A percentile compares a stretch with the other conserved stretches of the same genome.
Evolutionary conservation across 2,797 vertebrate genomes (phyloP).

Genomic region (Chelmon rostratus): DNA sequence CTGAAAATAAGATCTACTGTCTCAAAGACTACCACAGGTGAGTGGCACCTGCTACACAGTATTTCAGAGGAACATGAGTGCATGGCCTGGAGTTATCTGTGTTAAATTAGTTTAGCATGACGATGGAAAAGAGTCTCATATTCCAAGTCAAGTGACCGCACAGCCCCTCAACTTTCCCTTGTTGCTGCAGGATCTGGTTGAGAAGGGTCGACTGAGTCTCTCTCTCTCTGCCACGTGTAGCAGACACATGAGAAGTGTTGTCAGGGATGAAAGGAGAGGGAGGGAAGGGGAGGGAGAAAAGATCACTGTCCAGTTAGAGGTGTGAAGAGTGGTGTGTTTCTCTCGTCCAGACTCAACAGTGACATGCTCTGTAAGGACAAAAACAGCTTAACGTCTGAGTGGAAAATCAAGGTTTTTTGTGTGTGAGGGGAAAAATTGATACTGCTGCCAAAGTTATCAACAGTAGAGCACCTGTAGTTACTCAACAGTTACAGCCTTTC

Average conservation of each 20-base stretch:
- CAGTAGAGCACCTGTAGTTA: constrained; percentile 23
- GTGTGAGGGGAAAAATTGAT: neutral
- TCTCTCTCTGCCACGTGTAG: constrained; percentile 55
- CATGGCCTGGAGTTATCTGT: constrained; percentile 21
- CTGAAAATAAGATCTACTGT: constrained; percentile 98
- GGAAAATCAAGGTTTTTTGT: constrained; percentile 22
- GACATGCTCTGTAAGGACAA: constrained; percentile 6
- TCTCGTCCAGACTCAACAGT: constrained; percentile 37
- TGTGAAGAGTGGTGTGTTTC: constrained; percentile 44
- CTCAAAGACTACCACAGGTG: constrained; percentile 98
- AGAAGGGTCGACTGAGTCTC: constrained; percentile 29
- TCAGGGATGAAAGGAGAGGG: constrained; percentile 35
- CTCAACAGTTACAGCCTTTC: constrained; percentile 19
- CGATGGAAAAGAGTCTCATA: constrained; percentile 24
- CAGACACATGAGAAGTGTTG: constrained; percentile 68
- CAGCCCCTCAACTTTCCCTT: constrained; percentile 13
- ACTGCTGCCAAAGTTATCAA: neutral
- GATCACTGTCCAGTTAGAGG: constrained; percentile 51
- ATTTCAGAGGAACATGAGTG: neutral
- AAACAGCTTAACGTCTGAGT: constrained; percentile 14
- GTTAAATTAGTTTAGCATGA: constrained; percentile 28
- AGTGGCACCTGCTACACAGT: constrained; percentile 8
- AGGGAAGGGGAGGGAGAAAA: constrained; percentile 6
- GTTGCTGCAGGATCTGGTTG: constrained; percentile 35
- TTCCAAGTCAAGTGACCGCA: constrained; percentile 30